Evolutionary conservation across 2,113 vertebrate species (phyloP), one percentile per base, ranked within the genome.

Genomic region (Toxotes jaculatrix): DNA sequence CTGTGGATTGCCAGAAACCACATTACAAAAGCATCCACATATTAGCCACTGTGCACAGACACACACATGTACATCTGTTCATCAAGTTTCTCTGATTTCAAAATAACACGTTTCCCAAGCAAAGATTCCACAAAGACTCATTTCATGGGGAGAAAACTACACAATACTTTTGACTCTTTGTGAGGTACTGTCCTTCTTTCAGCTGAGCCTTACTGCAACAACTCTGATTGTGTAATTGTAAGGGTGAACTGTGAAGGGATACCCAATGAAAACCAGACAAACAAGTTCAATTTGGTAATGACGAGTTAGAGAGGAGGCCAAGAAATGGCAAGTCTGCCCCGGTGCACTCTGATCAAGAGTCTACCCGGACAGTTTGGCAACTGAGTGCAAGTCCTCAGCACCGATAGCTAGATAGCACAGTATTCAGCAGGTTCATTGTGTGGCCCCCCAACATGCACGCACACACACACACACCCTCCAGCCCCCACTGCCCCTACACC

Each of bases 361-460:
- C 80, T 76, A 87, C 68, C 78, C 3, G 34, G 65, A 65, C 68
- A 66, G 88, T 91, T 89, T 90, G 81, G 85, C 90, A 84, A 80
- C 32, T 38, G 12, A 64, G 70, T 66, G 57, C 74, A 77, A 87
- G 85, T 82, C 84, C 69, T 79, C 79, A 65, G 73, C 80, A 47
- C 63, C 57, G 73, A 92, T 84, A 74, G 79, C 82, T 51, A 23
- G 69, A 91, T 92, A 91, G 88, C 73, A 86, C 89, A 43, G 65
- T 92, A 88, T 95, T 96, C 94, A 95, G 95, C 95, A 95, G 91
- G 94, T 95, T 95, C 87, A 95, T 95, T 95, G 95, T 95, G 91
- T 94, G 74, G 45, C 57, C 49, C 53, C 19, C 61, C 43, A 23
- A 21, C 12, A 32, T 27, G 32, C 64, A 31, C 43, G 7, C 38